Base-by-base conservation (phyloP, 2,113 vertebrate genomes). In the Phyllopteryx taeniolatus region DNA sequence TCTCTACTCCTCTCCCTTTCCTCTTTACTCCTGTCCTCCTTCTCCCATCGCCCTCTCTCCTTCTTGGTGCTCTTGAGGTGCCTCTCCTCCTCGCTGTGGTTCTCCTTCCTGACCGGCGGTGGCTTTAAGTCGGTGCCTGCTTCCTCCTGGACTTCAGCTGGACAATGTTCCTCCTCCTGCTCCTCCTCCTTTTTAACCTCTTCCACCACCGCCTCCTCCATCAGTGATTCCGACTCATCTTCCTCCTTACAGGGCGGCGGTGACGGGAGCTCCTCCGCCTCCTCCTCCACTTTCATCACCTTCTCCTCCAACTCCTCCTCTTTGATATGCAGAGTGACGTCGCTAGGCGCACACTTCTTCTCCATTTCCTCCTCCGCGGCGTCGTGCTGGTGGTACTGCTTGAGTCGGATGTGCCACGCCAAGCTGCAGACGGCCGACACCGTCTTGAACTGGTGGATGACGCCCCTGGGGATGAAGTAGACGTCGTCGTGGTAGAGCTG, bases 361-460 rank as follows among this genome's bases (percentile, higher is more conserved):
- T 80, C 77, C 33, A 86, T 68, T 22, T 59, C 54, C 56, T 71
- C 57, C 15, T 86, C 81, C 44, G 73, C 71, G 27, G 67, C 75
- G 4, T 87, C 86, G 0, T 86, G 91, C 66, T 84, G 92, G 83
- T 99, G 95, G 72, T 99, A 99, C 20, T 95, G 94, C 82, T 92
- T 95, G 73, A 99, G 95, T 33, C 98, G 92, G 84, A 99, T 91
- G 0, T 99, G 98, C 98, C 98, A 99, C 43, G 98, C 98, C 89
- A 99, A 92, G 80, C 98, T 99, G 90, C 96, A 98, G 67, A 99
- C 98, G 2, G 98, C 95, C 2, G 98, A 97, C 78, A 99, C 96
- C 0, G 96, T 98, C 93, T 99, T 99, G 91, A 99, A 99, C 91
- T 99, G 98, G 91, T 99, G 98, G 76, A 99, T 96, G 60, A 99